phyloP scores from a whole-genome alignment of 30 jellyfish, hydroid and myxozoan genomes.

The Pelagia noctiluca region DNA sequence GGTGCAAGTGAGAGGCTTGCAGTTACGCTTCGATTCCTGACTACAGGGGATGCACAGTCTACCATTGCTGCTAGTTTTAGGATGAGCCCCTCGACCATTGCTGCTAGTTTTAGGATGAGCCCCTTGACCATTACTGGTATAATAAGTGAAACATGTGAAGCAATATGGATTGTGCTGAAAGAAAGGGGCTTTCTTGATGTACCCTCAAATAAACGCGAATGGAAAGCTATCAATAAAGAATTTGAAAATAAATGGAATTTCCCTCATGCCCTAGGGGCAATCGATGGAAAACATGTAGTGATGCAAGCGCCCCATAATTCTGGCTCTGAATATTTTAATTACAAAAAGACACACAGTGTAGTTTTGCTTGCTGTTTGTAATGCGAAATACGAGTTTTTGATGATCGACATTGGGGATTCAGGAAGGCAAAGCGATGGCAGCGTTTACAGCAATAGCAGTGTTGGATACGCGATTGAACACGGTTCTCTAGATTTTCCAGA shows the following conservation, averaged over 20 bases:
- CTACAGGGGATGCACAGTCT: too few species aligned
- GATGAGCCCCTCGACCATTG: too few species aligned
- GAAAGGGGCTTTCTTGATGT: background rate
- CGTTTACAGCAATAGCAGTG: conserved; percentile 26
- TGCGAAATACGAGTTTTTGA: too few species aligned
- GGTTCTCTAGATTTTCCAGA: conserved; percentile 16
- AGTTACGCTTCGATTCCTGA: too few species aligned
- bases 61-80: background rate
- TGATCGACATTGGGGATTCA: conserved; percentile 20
- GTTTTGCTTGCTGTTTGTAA: too few species aligned
- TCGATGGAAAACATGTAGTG: too few species aligned
- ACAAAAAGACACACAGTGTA: too few species aligned
- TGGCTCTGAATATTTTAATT: conserved; percentile 28
- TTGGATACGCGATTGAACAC: conserved; percentile 52
- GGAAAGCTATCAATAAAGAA: background rate
- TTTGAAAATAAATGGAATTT: conserved; percentile 7
- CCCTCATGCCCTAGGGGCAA: too few species aligned
- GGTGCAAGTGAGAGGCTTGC: too few species aligned
- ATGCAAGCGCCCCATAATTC: too few species aligned
- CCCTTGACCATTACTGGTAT: conserved; percentile 37
- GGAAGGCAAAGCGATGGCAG: too few species aligned
- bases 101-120: conserved; percentile 39
- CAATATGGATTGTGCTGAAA: conserved; percentile 1
- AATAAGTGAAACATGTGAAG: conserved; percentile 1
- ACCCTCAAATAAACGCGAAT: conserved; percentile 16